phyloP scores from a whole-genome alignment of 2,113 vertebrate species.

The Spizaetus ornatus region DNA sequence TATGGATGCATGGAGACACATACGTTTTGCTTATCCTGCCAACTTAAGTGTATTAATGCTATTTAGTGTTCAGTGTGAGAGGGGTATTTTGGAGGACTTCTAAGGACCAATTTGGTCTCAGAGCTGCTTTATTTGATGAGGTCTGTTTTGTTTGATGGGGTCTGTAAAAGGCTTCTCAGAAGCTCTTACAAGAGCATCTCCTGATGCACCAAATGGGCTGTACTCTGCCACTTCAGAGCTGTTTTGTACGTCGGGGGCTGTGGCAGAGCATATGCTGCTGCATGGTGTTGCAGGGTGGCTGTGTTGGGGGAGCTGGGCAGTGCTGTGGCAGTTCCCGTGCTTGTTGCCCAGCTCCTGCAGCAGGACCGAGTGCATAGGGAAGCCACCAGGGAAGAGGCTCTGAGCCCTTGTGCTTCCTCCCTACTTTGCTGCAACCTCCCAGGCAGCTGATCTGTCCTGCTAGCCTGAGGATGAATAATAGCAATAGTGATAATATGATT shows the following conservation, averaged over 20 bases:
- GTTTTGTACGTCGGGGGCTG: background rate
- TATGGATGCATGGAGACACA: fast-evolving
- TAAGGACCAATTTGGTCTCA: background rate
- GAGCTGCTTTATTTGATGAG: background rate
- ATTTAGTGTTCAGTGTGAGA: background rate
- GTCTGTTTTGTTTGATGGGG: background rate
- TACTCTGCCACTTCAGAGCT: fast-evolving
- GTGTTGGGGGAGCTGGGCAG: background rate
- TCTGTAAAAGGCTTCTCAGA: background rate
- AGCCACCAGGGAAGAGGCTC: fast-evolving
- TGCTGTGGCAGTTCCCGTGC: background rate
- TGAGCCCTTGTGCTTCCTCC: background rate
- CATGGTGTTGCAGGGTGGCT: fast-evolving
- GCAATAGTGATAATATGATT: background rate
- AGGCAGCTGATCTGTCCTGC: background rate
- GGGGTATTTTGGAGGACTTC: background rate
- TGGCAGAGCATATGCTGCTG: background rate
- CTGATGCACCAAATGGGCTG: background rate
- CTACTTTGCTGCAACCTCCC: background rate
- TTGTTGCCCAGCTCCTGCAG: background rate
- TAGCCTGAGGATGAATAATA: background rate
- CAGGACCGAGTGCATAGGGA: background rate
- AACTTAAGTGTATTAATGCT: background rate
- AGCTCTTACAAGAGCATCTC: background rate
- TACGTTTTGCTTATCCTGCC: background rate